Percentiles rank a stretch among this genome's conserved stretches.
phyloP scores from a whole-genome alignment of 1,140 invertebrate species.

The Brachionus angularis region DNA sequence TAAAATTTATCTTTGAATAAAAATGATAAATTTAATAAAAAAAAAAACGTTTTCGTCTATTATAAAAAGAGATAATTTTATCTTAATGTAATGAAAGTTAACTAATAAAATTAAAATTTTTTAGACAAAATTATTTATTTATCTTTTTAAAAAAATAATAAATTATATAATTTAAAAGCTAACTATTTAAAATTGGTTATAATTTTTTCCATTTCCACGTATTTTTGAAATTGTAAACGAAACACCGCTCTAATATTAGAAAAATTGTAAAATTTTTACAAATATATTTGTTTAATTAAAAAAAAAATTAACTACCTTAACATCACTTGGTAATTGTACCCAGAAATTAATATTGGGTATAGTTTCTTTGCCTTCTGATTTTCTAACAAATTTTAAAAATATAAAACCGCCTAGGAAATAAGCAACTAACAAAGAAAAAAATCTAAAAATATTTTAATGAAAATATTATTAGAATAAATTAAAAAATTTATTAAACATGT shows the following conservation, averaged over 20 bases:
- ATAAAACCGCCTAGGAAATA: conserved; percentile 20
- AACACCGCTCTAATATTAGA: conserved; percentile 14
- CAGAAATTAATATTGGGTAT: conserved; percentile 12
- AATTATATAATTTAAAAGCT: background rate
- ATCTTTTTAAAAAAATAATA: no score
- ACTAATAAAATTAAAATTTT: no score
- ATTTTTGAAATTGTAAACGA: conserved; percentile 10
- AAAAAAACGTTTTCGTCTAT: no score
- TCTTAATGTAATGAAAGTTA: no score
- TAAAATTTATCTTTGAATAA: no score
- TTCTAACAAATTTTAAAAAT: conserved; percentile 21
- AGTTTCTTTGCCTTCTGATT: background rate
- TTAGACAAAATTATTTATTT: no score
- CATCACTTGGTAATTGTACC: background rate
- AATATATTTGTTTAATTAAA: background rate
- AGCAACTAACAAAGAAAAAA: background rate
- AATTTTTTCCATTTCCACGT: background rate
- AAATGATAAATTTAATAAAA: no score
- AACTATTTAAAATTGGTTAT: background rate
- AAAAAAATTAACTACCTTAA: background rate
- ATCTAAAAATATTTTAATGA: conserved; percentile 1
- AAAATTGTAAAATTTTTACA: background rate
- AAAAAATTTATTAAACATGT: no score
- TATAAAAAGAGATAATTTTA: no score
- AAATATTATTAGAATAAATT: no score